Base-by-base conservation (phyloP, 2,113 vertebrate species). In the Callocephalon fimbriatum region DNA sequence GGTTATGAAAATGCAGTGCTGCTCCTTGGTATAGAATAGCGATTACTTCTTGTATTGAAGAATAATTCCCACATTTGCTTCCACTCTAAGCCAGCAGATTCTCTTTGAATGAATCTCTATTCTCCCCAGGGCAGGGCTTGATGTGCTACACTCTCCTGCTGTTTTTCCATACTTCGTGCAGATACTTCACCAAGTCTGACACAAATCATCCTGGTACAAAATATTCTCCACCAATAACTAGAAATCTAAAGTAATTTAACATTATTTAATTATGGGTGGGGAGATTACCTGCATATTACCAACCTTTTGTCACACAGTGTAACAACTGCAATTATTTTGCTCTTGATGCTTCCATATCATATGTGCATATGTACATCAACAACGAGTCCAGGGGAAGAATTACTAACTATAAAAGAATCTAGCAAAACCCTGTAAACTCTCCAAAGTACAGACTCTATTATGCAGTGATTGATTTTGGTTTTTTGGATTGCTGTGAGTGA, bases 331-430 rank as follows among this genome's bases (percentile, higher is more conserved):
- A 19, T 56, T 85, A 20, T 47, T 58, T 79, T 87, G 19, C 91
- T 88, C 9, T 4, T 13, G 44, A 68, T 37, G 48, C 11, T 83
- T 71, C 38, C 32, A 7, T 15, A 44, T 31, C 21, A 25, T 48
- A 31, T 0, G 0, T 31, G 29, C 5, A 13, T 9, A 21, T 4
- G 17, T 4, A 20, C 15, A 38, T 6, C 9, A 65, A 75, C 16
- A 73, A 61, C 35, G 63, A 65, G 15, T 29, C 66, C 65, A 78
- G 15, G 6, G 25, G n/a, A 87, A 77, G 27, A 65, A 73, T 26
- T 80, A 38, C 27, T 50, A 58, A 79, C 16, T 38, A 35, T 6
- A 32, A 19, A 80, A 50, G 15, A 51, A 74, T 31, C 22, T 9
- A 75, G 31, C 26, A 78, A 85, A 88, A 42, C 40, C 23, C 40